These are phyloP conservation scores for fruit fly (Drosophila melanogaster) DNA, from an alignment of 1,140 invertebrate species.

Conservation along the genomic window DNA sequence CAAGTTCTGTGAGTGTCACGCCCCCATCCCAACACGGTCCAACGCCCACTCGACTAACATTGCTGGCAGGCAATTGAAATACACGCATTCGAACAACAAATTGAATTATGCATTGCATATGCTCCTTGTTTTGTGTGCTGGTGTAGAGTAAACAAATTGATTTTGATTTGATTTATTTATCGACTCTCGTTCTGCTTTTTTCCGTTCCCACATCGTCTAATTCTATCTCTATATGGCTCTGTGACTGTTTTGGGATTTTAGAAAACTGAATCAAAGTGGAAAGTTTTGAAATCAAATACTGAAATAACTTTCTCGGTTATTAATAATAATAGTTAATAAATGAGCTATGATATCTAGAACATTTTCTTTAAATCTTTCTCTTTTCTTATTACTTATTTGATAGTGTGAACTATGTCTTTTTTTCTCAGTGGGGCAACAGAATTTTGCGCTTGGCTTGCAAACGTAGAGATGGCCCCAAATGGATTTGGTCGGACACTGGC, in stretches of 20 bases:
- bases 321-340: background rate
- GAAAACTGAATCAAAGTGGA: background rate
- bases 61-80: conserved; percentile 71
- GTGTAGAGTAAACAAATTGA: conserved; percentile 74
- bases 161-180: conserved; percentile 82
- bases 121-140: conserved; percentile 41
- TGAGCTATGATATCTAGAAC: no score
- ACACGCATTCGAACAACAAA: conserved; percentile 79
- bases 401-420: background rate
- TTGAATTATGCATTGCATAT: conserved; percentile 79
- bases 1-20: conserved; percentile 7
- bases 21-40: background rate
- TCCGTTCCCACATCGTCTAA: background rate
- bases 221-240: conserved; percentile 2
- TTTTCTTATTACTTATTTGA: no score
- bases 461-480: conserved; percentile 46
- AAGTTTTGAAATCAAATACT: background rate
- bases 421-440: conserved; percentile 23
- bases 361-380: no score
- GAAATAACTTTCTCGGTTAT: background rate
- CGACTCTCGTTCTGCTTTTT: conserved; percentile 21
- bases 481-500: conserved; percentile 37
- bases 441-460: conserved; percentile 14
- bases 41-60: conserved; percentile 25
- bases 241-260: conserved; percentile 9